Conservation (phyloP, 2,113 vertebrate species). For the Lamprologus callipterus region DNA sequence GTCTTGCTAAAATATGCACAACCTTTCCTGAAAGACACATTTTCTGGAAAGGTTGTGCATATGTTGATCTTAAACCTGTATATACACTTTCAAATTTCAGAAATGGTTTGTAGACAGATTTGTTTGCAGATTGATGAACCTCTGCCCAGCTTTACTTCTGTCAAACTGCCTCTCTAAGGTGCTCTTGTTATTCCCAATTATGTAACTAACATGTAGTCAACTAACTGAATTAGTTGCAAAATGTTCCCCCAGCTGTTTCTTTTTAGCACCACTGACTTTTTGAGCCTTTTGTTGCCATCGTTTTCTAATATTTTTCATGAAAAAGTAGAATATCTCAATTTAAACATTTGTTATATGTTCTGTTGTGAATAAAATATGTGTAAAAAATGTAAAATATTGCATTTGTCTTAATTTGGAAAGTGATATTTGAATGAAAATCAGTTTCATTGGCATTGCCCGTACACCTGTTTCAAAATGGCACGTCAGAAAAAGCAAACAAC, state of each 20-base stretch:
- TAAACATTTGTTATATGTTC: background rate
- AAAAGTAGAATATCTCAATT: background rate
- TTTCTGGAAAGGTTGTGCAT: background rate
- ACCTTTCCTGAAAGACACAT: background rate
- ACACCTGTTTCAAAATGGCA: background rate
- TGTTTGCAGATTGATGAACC: background rate
- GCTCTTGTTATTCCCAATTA: background rate
- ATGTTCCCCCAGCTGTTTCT: background rate
- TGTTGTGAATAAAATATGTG: background rate
- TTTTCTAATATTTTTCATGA: background rate
- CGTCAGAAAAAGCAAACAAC: background rate
- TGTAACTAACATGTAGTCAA: background rate
- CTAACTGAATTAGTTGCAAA: background rate
- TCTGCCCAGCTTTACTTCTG: background rate
- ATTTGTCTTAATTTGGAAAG: background rate
- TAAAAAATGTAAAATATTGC: no score
- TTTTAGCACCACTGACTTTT: background rate
- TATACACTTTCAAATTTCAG: background rate
- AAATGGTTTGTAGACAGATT: background rate
- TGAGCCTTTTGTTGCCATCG: background rate
- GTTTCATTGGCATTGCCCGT: background rate
- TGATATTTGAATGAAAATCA: background rate
- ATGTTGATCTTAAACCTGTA: background rate
- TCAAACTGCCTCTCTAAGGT: background rate
- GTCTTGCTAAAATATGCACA: background rate